Evolutionary conservation across 2,113 vertebrate species (phyloP), one percentile per base, ranked within the genome.

Genomic region (Oceanites oceanicus): DNA sequence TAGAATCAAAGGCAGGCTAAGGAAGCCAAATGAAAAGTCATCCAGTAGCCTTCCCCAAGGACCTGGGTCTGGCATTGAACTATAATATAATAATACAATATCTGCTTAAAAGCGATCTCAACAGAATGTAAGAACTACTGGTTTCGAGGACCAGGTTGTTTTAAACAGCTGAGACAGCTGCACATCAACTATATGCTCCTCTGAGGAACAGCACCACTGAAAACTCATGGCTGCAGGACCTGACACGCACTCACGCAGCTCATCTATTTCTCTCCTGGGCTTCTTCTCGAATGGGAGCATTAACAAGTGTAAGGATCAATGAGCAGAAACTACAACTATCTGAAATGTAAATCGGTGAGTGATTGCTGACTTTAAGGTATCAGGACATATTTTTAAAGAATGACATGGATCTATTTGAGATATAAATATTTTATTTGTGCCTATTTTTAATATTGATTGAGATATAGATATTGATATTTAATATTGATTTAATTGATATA

Each of bases 161-260:
- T 65, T 71, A 19, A 77, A 77, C 59, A 74, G 42, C 27, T n/a
- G 58, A 83, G 20, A 66, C 38, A 92, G 30, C 11, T 27, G 34
- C 26, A 56, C 9, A 21, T 70, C 7, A 82, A 62, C 55, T 47
- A 13, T 4, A 19, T 4, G 10, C 5, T 67, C 27, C 58, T 83
- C 47, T 6, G 4, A 91, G 25, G 22, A 88, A 58, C 9, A 53
- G 55, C 27, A 45, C 11, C 27, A 15, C 12, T 7, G 45, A 40
- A 75, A 88, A 76, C 38, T 75, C 32, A 16, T 0, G 22, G 22
- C 52, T 91, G 13, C 10, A 30, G 56, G 20, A 86, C 27, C 25
- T 55, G 40, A 27, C 9, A 40, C 2, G n/a, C 49, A 68, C n/a
- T 87, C 63, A 66, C 0, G 0, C 3, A 68, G 34, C 18, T 75